Evolutionary conservation across 2,113 vertebrate genomes (phyloP).

Genomic region (Elanus axillaris): DNA sequence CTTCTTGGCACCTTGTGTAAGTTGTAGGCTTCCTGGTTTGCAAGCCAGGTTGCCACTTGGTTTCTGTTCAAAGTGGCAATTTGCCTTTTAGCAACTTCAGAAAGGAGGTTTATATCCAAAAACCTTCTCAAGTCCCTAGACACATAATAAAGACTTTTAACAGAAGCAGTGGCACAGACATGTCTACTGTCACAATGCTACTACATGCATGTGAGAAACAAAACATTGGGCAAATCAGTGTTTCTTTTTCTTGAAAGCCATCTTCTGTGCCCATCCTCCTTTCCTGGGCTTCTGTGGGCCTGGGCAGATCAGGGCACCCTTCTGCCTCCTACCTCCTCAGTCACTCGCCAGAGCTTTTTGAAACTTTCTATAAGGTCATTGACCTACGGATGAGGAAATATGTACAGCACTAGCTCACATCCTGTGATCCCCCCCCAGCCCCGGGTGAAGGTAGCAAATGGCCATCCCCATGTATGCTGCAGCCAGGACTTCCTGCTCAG

Average conservation of each 20-base stretch:
- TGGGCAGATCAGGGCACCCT: background rate
- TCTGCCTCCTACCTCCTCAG: background rate
- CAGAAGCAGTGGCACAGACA: background rate
- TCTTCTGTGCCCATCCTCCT: background rate
- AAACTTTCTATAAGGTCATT: background rate
- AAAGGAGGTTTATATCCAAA: background rate
- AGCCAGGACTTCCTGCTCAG: background rate
- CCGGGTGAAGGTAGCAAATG: background rate
- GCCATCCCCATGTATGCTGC: fast-evolving
- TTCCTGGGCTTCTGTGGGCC: background rate
- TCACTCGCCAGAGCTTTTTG: background rate
- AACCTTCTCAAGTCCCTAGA: background rate
- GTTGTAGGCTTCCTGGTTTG: background rate
- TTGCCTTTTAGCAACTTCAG: background rate
- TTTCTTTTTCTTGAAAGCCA: background rate
- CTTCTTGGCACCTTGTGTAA: background rate
- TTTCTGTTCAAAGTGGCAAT: background rate
- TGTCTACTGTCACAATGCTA: background rate
- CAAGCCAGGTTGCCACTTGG: background rate
- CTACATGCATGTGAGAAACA: background rate
- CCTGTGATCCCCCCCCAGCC: background rate
- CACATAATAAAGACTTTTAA: background rate
- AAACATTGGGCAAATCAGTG: background rate
- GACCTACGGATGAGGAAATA: background rate
- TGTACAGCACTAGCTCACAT: background rate